Conservation (phyloP, 2,113 vertebrate species). For the Scomber japonicus region DNA sequence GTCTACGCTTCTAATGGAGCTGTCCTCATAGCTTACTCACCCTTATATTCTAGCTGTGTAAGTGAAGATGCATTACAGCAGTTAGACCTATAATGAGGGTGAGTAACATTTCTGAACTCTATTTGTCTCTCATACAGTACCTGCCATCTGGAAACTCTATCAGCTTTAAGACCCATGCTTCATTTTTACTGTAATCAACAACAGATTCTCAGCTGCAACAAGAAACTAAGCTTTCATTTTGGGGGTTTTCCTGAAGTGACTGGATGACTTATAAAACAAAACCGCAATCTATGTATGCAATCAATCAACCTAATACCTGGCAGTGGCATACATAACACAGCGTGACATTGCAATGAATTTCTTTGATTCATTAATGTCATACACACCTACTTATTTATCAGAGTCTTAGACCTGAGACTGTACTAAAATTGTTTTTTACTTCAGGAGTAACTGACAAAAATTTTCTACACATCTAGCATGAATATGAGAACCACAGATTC, state of each 20-base stretch:
- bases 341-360: constrained; percentile 3
- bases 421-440: constrained; percentile 29
- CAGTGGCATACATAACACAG: constrained; percentile 13
- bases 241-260: constrained; percentile 32
- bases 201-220: constrained; percentile 68
- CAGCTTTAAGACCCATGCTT: constrained; percentile 62
- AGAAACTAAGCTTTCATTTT: constrained; percentile 61
- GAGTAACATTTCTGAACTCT: constrained; percentile 44
- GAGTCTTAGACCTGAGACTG: not conserved
- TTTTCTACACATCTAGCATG: constrained; percentile 34
- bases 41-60: constrained; percentile 13
- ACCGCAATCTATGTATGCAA: constrained; percentile 27
- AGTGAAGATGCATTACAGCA: constrained; percentile 13
- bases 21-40: constrained; percentile 48
- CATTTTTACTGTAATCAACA: constrained; percentile 75
- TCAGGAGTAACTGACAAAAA: constrained; percentile 19
- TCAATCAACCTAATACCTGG: constrained; percentile 35
- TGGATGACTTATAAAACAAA: constrained; percentile 59
- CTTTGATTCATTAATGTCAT: not conserved
- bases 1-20: constrained; percentile 68
- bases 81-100: constrained; percentile 17
- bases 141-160: constrained; percentile 77
- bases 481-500: constrained; percentile 65
- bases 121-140: constrained; percentile 61
- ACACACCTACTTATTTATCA: constrained; percentile 17